Evolutionary conservation across 53 echinoderm and acorn worm genomes (phyloP).

Genomic region (Patiria pectinifera): DNA sequence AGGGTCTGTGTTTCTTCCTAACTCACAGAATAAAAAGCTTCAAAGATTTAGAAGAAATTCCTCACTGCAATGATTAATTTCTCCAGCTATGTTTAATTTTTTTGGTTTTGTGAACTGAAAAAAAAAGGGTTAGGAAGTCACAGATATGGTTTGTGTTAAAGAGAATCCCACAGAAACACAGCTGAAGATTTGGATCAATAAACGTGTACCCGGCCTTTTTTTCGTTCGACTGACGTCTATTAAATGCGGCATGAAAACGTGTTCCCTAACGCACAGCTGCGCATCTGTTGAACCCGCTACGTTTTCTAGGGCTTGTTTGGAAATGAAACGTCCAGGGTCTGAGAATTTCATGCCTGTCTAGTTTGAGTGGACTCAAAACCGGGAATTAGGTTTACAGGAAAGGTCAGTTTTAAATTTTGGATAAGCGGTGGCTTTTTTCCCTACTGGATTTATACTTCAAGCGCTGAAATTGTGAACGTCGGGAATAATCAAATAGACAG

Average conservation of each 20-base stretch:
- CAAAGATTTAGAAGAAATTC: too few relatives aligned
- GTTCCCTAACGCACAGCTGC: background rate
- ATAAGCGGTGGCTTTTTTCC: background rate
- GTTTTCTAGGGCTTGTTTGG: background rate
- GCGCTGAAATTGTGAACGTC: background rate
- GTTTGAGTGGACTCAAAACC: background rate
- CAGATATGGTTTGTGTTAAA: background rate
- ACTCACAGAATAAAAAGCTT: too few relatives aligned
- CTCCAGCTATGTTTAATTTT: too few relatives aligned
- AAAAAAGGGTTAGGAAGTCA: background rate
- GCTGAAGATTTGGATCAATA: slow-evolving; percentile 9
- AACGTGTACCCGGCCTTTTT: background rate
- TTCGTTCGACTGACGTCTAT: background rate
- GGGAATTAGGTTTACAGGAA: background rate
- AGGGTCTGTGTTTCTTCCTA: too few relatives aligned
- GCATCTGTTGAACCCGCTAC: slow-evolving; percentile 22
- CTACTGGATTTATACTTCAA: background rate
- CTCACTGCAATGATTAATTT: too few relatives aligned
- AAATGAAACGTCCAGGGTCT: background rate
- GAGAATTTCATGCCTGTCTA: slow-evolving; percentile 7
- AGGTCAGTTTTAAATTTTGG: background rate
- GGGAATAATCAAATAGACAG: background rate
- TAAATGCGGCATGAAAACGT: background rate
- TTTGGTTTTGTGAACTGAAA: background rate
- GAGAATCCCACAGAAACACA: background rate